Conservation (phyloP, 2,888 invertebrate genomes). For the Unio delphinus region DNA sequence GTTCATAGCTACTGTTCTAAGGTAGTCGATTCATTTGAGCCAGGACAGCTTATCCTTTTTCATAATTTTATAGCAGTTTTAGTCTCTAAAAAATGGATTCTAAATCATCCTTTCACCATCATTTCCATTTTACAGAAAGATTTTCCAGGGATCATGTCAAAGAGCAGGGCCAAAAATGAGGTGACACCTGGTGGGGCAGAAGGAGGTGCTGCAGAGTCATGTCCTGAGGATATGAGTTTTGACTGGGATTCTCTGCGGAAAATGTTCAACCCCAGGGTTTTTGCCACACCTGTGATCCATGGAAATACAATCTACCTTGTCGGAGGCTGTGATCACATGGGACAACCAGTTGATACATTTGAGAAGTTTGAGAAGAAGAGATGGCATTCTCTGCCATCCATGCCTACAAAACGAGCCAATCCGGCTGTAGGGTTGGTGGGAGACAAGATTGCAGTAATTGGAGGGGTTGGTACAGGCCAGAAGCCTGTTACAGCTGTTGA, state of each 20-base stretch:
- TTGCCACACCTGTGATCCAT: constrained; percentile 56
- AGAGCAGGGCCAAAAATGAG: too few species aligned
- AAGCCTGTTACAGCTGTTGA: constrained; percentile 65
- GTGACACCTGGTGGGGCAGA: too few species aligned
- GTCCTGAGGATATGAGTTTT: background rate
- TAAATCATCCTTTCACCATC: too few species aligned
- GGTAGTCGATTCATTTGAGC: too few species aligned
- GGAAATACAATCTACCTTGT: constrained; percentile 60
- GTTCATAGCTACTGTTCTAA: too few species aligned
- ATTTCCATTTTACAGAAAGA: too few species aligned
- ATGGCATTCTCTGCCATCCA: constrained; percentile 53
- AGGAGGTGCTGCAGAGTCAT: too few species aligned
- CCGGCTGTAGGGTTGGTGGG: constrained; percentile 53
- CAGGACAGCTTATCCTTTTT: too few species aligned
- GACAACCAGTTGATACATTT: constrained; percentile 63
- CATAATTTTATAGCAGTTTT: too few species aligned
- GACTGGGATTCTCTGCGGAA: constrained; percentile 44
- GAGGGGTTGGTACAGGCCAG: constrained; percentile 64
- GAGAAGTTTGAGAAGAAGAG: constrained; percentile 60
- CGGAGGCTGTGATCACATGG: constrained; percentile 68
- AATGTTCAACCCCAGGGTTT: constrained; percentile 68
- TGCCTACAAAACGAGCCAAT: constrained; percentile 67
- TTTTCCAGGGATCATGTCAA: too few species aligned
- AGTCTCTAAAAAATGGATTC: too few species aligned
- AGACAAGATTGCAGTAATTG: constrained; percentile 61